Evolutionary conservation across 2,113 vertebrate genomes (phyloP), one percentile per base, ranked within the genome.

Genomic region (Gambusia affinis): DNA sequence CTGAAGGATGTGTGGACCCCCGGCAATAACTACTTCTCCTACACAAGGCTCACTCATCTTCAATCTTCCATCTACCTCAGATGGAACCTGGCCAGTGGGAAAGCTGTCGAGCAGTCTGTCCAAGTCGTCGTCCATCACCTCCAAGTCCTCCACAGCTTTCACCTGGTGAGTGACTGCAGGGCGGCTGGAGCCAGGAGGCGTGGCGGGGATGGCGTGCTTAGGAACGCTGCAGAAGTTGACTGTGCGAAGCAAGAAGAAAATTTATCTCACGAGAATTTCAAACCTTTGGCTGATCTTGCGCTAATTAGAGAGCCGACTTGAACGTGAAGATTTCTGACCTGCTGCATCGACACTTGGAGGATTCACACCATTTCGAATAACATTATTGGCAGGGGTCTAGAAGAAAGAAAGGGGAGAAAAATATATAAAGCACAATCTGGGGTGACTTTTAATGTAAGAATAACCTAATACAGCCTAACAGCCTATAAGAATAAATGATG

Each of bases 71-170:
- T 93, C 94, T 83, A 98, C 97, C 91, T 95, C 88, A 54, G 89
- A 31, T 61, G 91, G 81, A 1, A 91, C 92, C 0, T 93, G 87
- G 8, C 92, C 89, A 33, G 94, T 89, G 0, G 94, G 86, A 0
- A 96, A 81, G 60, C 90, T 94, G 89, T 98, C 98, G 64, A 99
- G 93, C 35, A 98, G 94, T 2, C 91, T 95, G 87, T 99, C 98
- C 72, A 99, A 84, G 86, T 99, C 97, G 0, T 97, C 97, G 51
- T 96, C 97, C 51, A 98, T 95, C 81, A 98, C 88, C 42, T 97
- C 97, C 0, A 89, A 94, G n/a, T 97, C 97, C 4, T 94, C 94
- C 82, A 95, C 90, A 66, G 94, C 84, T 8, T 95, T 94, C 17
- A 79, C 76, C 0, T 2, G 24, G 78, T 94, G 94, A 2, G 54